Base-by-base conservation (phyloP, 2,888 invertebrate genomes). In the Aradus depressus region DNA sequence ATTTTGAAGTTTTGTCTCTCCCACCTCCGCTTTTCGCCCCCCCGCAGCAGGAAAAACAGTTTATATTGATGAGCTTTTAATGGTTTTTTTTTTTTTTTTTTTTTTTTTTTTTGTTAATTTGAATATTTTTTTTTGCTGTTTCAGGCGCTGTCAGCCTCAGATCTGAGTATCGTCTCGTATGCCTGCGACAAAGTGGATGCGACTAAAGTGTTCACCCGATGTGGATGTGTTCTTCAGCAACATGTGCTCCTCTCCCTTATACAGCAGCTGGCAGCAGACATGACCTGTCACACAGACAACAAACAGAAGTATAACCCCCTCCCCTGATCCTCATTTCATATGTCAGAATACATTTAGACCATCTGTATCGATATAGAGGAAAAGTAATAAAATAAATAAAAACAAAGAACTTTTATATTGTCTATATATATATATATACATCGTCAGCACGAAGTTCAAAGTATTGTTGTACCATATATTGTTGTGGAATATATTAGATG, bases 211-310 rank as follows among this genome's bases (percentile, higher is more conserved):
- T 89, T 95, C 70, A 69, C 69, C 43, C 63, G 63, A 39, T 60
- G 61, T 18, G 68, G 76, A 3, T 88, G 87, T 63, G 75, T 78
- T 21, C 76, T 93, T 52, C 81, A 83, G 60, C 93, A 93, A 67
- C 87, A 86, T 61, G 90, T 93, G 52, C 73, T 96, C 58, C 74
- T 97, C 45, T 91, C 95, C 3, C 76, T 97, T 23, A 86, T 97
- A 62, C 93, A 96, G 65, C 96, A 96, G 68, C 77, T 95, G 18
- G 86, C 91, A 16, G 85, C 89, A 0, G 93, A 95, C 65, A 78
- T 96, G 71, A 75, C 77, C 56, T 80, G 82, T 57, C 82, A 90
- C 62, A 88, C 89, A 10, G 85, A 86, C 63, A 71, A 84, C 16
- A 90, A 89, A 69, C 75, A 83, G 62, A 82, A 77, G 87, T 88